Evolutionary conservation across 2,888 invertebrate species (phyloP).

Genomic region (Laspeyria flexula): DNA sequence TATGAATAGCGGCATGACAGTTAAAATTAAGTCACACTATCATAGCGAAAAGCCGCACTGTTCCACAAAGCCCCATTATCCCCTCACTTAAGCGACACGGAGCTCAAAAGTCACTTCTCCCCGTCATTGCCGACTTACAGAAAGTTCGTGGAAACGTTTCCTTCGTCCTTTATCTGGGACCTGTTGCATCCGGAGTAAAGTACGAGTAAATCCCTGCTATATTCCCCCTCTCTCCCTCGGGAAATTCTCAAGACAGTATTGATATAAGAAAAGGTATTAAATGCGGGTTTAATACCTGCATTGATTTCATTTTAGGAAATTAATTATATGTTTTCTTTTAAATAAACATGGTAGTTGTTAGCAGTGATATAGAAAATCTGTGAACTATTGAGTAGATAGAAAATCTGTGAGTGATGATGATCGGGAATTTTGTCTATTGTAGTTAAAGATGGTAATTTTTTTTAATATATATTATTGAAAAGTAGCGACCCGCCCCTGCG

Average conservation of each 20-base stretch:
- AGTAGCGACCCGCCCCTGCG: too few species aligned
- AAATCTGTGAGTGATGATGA: too few species aligned
- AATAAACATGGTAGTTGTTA: too few species aligned
- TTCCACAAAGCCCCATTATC: conserved; percentile 48
- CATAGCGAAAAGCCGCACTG: conserved; percentile 29
- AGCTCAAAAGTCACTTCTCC: conserved; percentile 48
- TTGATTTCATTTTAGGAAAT: too few species aligned
- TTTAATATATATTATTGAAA: too few species aligned
- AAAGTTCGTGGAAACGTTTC: conserved; percentile 46
- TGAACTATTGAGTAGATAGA: too few species aligned
- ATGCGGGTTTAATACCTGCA: too few species aligned
- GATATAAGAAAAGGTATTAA: not conserved
- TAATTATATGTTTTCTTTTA: too few species aligned
- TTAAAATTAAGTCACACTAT: conserved; percentile 39
- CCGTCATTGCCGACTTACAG: conserved; percentile 53
- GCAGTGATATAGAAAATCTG: too few species aligned
- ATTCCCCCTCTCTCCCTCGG: conserved; percentile 48
- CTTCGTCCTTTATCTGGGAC: conserved; percentile 63
- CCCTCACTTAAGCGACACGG: conserved; percentile 52
- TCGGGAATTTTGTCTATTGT: too few species aligned
- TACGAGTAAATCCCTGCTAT: conserved; percentile 71
- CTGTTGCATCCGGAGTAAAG: conserved; percentile 83
- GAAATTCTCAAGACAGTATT: conserved; percentile 33
- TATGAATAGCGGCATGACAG: not conserved
- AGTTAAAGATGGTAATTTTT: too few species aligned